phyloP scores from a whole-genome alignment of 2,113 vertebrate genomes.

The Rhagologus leucostigma region DNA sequence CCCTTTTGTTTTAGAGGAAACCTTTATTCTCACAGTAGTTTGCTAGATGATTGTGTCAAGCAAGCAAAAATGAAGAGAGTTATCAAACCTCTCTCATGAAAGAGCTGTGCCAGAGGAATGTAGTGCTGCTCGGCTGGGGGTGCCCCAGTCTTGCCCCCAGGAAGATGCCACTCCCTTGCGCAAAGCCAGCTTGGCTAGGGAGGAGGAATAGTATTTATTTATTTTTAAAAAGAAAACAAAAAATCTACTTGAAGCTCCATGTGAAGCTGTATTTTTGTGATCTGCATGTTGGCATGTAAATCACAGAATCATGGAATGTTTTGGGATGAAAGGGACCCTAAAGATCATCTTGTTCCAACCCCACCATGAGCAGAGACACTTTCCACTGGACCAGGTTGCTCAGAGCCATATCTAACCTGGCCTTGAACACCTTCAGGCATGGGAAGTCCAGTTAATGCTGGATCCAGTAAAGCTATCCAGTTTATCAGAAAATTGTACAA shows the following conservation, averaged over 20 bases:
- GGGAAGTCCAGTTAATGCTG: neutral
- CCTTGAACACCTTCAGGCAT: neutral
- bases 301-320: neutral
- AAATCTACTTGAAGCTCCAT: neutral
- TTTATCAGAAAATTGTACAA: neutral
- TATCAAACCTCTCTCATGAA: neutral
- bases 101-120: neutral
- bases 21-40: neutral
- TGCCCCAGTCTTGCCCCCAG: neutral
- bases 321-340: neutral
- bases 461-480: neutral
- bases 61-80: neutral
- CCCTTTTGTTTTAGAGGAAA: neutral
- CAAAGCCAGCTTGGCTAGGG: neutral
- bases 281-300: neutral
- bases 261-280: neutral
- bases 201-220: neutral
- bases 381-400: neutral
- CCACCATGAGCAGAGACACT: neutral
- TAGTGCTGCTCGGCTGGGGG: neutral
- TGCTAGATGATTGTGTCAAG: neutral
- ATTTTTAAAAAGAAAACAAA: neutral
- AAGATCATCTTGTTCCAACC: neutral
- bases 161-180: neutral
- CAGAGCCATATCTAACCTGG: neutral